These are phyloP conservation scores for Phylloscopus whistleri DNA, from an alignment of 2,113 vertebrate genomes.

Conservation along the genomic window DNA sequence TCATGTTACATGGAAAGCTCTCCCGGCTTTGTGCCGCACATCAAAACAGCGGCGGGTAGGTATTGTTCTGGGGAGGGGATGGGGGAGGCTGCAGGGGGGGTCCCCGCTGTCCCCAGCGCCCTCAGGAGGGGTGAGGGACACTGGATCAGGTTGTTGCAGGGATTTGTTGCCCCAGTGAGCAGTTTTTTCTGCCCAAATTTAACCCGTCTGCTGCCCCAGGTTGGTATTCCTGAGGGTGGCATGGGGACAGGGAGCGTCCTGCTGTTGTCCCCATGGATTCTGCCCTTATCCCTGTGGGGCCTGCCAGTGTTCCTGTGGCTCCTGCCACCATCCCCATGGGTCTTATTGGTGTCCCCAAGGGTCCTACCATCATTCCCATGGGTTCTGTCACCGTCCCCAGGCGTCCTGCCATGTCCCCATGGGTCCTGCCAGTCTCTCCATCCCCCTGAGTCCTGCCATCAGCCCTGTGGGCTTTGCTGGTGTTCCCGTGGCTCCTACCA, in stretches of 20 bases:
- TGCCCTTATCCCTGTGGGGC: background rate
- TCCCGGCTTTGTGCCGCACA: constrained; percentile 46
- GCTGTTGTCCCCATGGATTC: background rate
- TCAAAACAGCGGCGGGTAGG: background rate
- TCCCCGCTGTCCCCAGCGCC: background rate
- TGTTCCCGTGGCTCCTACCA: background rate
- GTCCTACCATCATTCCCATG: too few species aligned
- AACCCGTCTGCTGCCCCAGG: background rate
- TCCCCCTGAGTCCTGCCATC: too few species aligned
- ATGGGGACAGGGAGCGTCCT: background rate
- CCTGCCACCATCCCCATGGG: background rate
- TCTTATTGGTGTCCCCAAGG: too few species aligned
- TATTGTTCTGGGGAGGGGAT: constrained; percentile 24
- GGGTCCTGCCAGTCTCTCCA: background rate
- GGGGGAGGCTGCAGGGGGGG: background rate
- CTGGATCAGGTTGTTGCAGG: background rate
- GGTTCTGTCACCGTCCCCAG: too few species aligned
- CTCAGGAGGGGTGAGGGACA: background rate
- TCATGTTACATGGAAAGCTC: constrained; percentile 50
- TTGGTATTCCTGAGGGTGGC: background rate
- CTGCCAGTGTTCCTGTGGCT: background rate
- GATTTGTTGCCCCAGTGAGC: background rate
- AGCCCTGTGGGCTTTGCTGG: background rate
- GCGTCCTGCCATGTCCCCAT: background rate
- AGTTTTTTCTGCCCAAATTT: background rate